Conservation (phyloP, 2,888 invertebrate species). For the Andricus quercusramuli region DNA sequence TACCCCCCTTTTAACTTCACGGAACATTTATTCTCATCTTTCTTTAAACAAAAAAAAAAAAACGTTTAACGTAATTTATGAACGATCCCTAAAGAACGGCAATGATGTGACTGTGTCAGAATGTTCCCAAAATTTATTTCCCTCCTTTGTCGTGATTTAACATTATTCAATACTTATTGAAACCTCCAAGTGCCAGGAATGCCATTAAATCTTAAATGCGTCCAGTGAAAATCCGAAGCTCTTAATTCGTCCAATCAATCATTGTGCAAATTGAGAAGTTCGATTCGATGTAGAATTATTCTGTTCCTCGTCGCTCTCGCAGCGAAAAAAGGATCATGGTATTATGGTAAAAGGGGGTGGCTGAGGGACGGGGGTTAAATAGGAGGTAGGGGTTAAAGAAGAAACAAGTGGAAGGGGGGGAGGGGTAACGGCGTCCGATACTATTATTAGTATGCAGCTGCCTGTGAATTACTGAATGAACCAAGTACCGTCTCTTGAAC, state of each 20-base stretch:
- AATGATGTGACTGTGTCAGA: too few species aligned
- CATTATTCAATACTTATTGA: neutral
- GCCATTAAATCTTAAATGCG: neutral
- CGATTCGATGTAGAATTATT: constrained; percentile 45
- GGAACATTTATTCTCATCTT: too few species aligned
- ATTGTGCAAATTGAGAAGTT: constrained; percentile 45
- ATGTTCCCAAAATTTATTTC: too few species aligned
- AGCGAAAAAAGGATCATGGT: constrained; percentile 41
- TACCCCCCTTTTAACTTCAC: too few species aligned
- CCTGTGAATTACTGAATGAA: constrained; percentile 72
- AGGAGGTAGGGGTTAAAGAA: neutral
- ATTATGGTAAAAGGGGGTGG: constrained; percentile 39
- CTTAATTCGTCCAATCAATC: constrained; percentile 11
- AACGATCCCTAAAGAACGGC: too few species aligned
- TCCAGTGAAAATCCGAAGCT: neutral
- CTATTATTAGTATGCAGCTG: constrained; percentile 75
- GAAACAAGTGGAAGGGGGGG: constrained; percentile 42
- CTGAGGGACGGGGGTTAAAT: constrained; percentile 46
- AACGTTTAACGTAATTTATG: too few species aligned
- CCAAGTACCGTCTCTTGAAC: constrained; percentile 69
- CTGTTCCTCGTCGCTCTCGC: constrained; percentile 10
- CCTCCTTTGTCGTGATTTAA: too few species aligned
- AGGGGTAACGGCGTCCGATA: constrained; percentile 65
- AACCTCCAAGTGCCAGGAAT: constrained; percentile 10
- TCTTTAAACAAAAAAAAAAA: too few species aligned